A percentile compares a stretch with the other conserved stretches of the same genome.
Conservation (phyloP, 2,113 vertebrate species). For the Lynx canadensis region DNA sequence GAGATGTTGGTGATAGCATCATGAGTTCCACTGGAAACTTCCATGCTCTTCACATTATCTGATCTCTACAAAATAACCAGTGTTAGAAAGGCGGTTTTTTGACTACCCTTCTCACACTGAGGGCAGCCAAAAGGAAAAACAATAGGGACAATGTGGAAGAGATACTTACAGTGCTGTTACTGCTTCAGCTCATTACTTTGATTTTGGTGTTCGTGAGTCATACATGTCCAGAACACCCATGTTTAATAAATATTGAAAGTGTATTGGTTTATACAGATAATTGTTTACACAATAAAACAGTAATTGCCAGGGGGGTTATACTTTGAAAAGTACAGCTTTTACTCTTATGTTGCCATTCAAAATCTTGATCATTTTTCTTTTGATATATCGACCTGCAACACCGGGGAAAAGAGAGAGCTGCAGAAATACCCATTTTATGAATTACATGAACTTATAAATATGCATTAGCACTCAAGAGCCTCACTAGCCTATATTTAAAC, state of each 20-base stretch:
- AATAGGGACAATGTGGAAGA: background rate
- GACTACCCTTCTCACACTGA: background rate
- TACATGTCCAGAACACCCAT: background rate
- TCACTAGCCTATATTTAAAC: slow-evolving; percentile 5
- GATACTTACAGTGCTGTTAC: slow-evolving; percentile 36
- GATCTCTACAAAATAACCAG: background rate
- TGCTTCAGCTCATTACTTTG: slow-evolving; percentile 33
- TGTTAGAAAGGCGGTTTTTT: background rate
- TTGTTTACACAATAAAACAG: background rate
- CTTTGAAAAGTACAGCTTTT: slow-evolving; percentile 47
- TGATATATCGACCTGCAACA: slow-evolving; percentile 83
- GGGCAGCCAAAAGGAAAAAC: background rate
- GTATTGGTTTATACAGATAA: background rate
- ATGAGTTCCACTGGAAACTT: slow-evolving; percentile 3
- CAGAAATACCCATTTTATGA: slow-evolving; percentile 70
- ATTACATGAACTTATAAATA: background rate
- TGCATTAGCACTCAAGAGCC: background rate
- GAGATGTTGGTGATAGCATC: background rate
- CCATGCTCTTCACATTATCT: background rate
- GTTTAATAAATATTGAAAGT: background rate
- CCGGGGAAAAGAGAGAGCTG: slow-evolving; percentile 82
- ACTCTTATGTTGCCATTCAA: slow-evolving; percentile 69
- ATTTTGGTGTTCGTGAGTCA: background rate
- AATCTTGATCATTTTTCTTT: slow-evolving; percentile 75
- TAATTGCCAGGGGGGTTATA: background rate